phyloP scores from a whole-genome alignment of 2,797 vertebrate species.

The Amblyraja radiata region DNA sequence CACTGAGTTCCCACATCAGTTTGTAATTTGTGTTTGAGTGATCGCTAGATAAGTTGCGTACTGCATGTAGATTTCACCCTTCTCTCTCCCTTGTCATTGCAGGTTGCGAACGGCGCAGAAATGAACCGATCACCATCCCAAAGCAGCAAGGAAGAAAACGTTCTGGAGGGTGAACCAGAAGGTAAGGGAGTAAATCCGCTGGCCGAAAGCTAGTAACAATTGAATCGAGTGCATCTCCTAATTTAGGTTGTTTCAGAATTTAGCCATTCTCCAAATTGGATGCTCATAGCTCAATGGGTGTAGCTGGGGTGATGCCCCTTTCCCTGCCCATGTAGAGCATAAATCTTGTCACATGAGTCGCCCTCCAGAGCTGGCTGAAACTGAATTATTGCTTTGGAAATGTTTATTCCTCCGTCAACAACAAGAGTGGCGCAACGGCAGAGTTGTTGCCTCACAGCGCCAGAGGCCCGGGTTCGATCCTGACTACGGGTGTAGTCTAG shows the following conservation, averaged over 20 bases:
- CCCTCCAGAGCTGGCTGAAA: background rate
- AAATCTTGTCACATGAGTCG: background rate
- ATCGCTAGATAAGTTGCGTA: background rate
- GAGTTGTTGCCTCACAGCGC: no score
- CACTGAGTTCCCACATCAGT: no score
- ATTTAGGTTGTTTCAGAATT: no score
- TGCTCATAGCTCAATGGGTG: no score
- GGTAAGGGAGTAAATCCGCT: constrained; percentile 45
- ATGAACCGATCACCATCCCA: constrained; percentile 52
- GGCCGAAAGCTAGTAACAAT: background rate
- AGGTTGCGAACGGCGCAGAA: constrained; percentile 59
- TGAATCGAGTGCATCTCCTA: background rate
- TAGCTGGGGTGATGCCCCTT: no score
- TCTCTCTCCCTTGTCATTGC: constrained; percentile 39
- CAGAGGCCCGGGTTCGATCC: no score
- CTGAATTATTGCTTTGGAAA: background rate
- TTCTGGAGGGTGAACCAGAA: constrained; percentile 44
- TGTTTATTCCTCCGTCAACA: background rate
- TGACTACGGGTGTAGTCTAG: no score
- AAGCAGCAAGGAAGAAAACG: constrained; percentile 47
- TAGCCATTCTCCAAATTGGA: background rate
- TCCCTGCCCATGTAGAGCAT: background rate
- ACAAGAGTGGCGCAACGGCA: no score
- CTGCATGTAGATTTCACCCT: no score
- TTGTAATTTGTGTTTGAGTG: background rate